Conservation (phyloP, 1,140 invertebrate species). For the Habropoda laboriosa region DNA sequence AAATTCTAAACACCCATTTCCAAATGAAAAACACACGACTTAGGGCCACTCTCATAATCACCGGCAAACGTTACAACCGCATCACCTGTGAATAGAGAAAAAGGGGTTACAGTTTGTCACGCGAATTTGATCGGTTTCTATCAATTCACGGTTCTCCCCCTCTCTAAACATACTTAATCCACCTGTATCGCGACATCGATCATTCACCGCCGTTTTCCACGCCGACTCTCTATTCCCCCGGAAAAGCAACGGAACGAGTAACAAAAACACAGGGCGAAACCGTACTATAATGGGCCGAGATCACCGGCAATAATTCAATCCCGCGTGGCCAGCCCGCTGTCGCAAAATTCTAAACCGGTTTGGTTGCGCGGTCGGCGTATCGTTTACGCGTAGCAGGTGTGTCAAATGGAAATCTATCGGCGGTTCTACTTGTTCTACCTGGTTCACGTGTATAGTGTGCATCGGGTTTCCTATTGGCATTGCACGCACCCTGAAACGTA, state of each 20-base stretch:
- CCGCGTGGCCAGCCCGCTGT: neutral
- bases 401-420: slow-evolving; percentile 47
- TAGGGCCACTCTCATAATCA: too few species aligned
- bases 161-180: neutral
- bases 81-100: too few species aligned
- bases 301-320: slow-evolving; percentile 44
- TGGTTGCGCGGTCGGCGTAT: slow-evolving; percentile 20
- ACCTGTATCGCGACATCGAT: neutral
- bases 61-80: neutral
- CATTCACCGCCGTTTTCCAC: neutral
- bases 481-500: slow-evolving; percentile 44
- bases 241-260: slow-evolving; percentile 8
- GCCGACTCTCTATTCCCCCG: neutral
- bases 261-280: neutral
- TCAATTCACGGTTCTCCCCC: neutral
- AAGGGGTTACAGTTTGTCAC: neutral
- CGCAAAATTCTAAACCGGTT: slow-evolving; percentile 44
- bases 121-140: neutral
- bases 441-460: neutral
- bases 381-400: slow-evolving; percentile 51
- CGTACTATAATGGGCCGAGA: slow-evolving; percentile 19
- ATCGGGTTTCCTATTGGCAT: slow-evolving; percentile 44
- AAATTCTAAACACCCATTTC: too few species aligned
- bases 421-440: slow-evolving; percentile 39
- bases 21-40: too few species aligned